These are phyloP conservation scores for Agriopis marginaria DNA, from an alignment of 2,888 invertebrate genomes.

Conservation along the genomic window DNA sequence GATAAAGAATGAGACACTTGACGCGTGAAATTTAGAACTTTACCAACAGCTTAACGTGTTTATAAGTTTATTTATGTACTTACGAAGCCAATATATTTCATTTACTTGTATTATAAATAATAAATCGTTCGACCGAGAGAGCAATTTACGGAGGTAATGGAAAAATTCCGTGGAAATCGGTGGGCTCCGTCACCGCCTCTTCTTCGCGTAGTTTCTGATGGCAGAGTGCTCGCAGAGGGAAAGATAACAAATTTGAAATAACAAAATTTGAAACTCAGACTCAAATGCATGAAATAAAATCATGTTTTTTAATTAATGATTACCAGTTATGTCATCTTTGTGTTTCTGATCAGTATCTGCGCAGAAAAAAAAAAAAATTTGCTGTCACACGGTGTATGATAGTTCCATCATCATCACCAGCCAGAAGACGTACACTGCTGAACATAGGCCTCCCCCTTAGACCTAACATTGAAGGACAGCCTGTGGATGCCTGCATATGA, in stretches of 20 bases:
- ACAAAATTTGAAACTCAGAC: neutral
- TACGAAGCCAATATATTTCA: constrained; percentile 29
- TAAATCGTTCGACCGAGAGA: constrained; percentile 63
- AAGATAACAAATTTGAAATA: neutral
- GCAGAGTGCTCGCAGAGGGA: neutral
- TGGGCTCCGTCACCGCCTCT: constrained; percentile 45
- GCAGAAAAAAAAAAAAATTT: too few species aligned
- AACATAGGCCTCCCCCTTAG: too few species aligned
- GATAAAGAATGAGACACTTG: neutral
- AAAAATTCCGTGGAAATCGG: constrained; percentile 83
- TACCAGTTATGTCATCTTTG: too few species aligned
- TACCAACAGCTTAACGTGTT: neutral
- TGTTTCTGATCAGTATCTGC: too few species aligned
- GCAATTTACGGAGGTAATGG: constrained; percentile 82
- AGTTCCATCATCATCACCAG: too few species aligned
- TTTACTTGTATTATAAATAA: constrained; percentile 64
- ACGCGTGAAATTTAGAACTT: neutral
- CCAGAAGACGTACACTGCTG: too few species aligned
- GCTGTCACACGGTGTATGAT: too few species aligned
- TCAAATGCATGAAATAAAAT: too few species aligned
- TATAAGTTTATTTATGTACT: neutral
- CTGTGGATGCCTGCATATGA: too few species aligned
- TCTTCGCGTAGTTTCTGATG: constrained; percentile 28
- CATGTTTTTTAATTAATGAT: too few species aligned
- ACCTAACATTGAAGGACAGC: too few species aligned